Evolutionary conservation across 2,888 invertebrate genomes (phyloP), one percentile per base, ranked within the genome.

Genomic region (Hydrotaea diabolus): DNA sequence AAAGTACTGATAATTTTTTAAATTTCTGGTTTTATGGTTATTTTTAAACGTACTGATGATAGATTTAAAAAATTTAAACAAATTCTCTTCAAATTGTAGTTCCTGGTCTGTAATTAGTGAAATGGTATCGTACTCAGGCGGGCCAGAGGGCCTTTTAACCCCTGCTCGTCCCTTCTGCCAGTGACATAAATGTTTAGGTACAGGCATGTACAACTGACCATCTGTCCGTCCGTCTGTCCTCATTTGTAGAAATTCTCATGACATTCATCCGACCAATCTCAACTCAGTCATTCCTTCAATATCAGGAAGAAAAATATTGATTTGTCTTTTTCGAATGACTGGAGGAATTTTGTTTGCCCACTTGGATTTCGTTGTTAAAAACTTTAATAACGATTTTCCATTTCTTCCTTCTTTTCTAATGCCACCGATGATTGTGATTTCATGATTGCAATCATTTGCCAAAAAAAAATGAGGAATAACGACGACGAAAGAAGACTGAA

Each of bases 401-500:
- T 39, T 39, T 39, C 39, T 64, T 66, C 39, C n/a, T 5, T 66
- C 39, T 36, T 36, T 26, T 31, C 36, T 19, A 66, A 13, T 39
- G n/a, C n/a, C n/a, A 66, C n/a, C 21, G 66, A 43, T 19, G 66
- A 66, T 66, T 66, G 66, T 19, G 39, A 62, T 71, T 80, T 57
- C 59, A 62, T 71, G 62, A 75, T 69, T 62, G 71, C 23, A 64
- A 62, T 76, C 17, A 62, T 59, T 80, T 76, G 19, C 21, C 49
- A 49, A 71, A 49, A 31, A 49, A 31, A 46, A 64, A 64, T 31
- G 26, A 23, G 13, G 43, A 71, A 71, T 59, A 72, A 43, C 31
- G 2, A 7, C 31, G 7, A 2, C 31, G 7, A 31, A 31, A 31
- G 31, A 31, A 31, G 31, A 31, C 39, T 39, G 39, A 39, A 39